phyloP scores from a whole-genome alignment of 1,140 invertebrate species.

The Caenorhabditis latens region DNA sequence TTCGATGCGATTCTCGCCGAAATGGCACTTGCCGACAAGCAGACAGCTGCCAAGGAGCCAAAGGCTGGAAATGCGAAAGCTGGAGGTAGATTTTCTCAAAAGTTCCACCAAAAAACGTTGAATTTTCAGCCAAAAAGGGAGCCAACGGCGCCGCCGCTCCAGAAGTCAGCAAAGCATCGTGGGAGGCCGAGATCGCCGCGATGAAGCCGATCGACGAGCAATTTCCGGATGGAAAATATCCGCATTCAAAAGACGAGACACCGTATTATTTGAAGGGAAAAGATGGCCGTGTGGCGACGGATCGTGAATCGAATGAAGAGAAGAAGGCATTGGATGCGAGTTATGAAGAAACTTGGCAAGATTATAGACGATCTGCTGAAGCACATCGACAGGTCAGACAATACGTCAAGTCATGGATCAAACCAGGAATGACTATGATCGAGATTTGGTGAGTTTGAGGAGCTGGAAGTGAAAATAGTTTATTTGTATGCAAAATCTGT shows the following conservation, averaged over 20 bases:
- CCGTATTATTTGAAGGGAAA: constrained; percentile 60
- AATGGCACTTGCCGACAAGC: constrained; percentile 58
- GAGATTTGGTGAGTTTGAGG: constrained; percentile 85
- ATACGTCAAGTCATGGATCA: constrained; percentile 90
- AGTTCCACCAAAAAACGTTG: too few species aligned
- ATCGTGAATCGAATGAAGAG: constrained; percentile 85
- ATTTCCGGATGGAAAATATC: constrained; percentile 54
- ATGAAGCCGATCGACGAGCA: constrained; percentile 59
- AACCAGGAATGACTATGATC: constrained; percentile 99
- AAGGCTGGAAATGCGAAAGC: constrained; percentile 55
- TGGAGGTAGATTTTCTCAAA: constrained; percentile 6
- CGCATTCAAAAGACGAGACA: constrained; percentile 27
- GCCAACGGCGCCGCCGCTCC: not conserved
- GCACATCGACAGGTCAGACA: constrained; percentile 93
- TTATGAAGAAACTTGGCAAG: constrained; percentile 89
- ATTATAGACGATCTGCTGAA: constrained; percentile 94
- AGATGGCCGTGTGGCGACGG: constrained; percentile 73
- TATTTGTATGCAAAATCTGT: too few species aligned
- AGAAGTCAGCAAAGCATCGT: not conserved
- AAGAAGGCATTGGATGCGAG: constrained; percentile 83
- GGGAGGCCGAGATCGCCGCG: constrained; percentile 59
- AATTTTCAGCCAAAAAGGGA: too few species aligned
- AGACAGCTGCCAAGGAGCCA: constrained; percentile 23
- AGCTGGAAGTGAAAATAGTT: too few species aligned
- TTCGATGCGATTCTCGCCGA: constrained; percentile 66